Base-by-base conservation (phyloP, 1,140 invertebrate species). In the Zaprionus vittiger region DNA sequence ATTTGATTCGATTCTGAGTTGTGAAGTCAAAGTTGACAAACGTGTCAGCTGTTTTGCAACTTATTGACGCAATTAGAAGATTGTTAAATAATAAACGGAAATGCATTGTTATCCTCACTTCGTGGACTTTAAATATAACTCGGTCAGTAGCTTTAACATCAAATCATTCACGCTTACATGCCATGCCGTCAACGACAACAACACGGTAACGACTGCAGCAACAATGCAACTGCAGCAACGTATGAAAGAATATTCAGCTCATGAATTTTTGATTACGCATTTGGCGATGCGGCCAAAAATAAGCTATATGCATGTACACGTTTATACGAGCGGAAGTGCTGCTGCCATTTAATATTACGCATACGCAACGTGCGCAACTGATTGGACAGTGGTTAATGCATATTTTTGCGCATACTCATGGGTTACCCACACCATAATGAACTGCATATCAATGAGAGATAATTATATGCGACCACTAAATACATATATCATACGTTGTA, bases 231-330 rank as follows among this genome's bases (percentile, higher is more conserved):
- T 22, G 9, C 31, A 64, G 41, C 24, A 11, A 11, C 17, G 47
- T 52, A 24, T 52, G 20, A 12, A 24, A 61, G 28, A n/a, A 61
- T 74, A 86, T 83, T 68, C 57, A 89, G 73, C 84, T 87, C 83
- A 87, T 87, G 83, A 87, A 87, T 87, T 89, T 87, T 87, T 87
- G 83, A 87, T 87, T 89, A 87, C 78, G 68, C 78, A 83, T 87
- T 87, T 87, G 83, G 74, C 71, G 68, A 83, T 87, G 84, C 73
- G 77, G 68, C 73, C 73, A 78, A 89, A 89, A 83, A 83, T 70
- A 57, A 61, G 26, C 62, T 24, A 52, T 20, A 28, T 57, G 57
- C 28, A 31, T 57, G 66, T 60, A 65, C 78, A 44, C 61, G 64
- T 73, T 62, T 75, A 85, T 60, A 14, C 14, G 47, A 52, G 20